These are phyloP conservation scores for Talpa occidentalis DNA, from an alignment of 2,113 vertebrate species.

Conservation along the genomic window DNA sequence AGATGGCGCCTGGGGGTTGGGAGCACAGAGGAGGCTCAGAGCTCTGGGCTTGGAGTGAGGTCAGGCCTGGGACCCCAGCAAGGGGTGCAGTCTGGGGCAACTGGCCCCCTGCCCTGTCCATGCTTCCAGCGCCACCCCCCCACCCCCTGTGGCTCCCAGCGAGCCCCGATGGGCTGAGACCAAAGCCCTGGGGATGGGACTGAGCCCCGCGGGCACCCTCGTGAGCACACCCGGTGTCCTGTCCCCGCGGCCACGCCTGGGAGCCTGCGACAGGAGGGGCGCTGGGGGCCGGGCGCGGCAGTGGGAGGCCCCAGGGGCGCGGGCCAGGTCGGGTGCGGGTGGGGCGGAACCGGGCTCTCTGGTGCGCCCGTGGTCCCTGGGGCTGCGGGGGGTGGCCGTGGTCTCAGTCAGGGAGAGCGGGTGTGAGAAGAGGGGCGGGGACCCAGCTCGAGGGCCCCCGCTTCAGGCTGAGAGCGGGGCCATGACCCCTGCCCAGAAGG, in stretches of 20 bases:
- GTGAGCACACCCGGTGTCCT: background rate
- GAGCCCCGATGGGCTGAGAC: background rate
- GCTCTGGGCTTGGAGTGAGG: too few relatives aligned
- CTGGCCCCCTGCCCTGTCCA: too few relatives aligned
- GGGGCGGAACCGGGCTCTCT: background rate
- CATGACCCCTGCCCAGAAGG: background rate
- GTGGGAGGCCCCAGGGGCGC: too few relatives aligned
- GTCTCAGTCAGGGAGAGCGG: background rate
- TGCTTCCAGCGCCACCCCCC: too few relatives aligned
- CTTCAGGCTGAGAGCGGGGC: too few relatives aligned
- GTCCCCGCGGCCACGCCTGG: background rate
- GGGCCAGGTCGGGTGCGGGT: too few relatives aligned
- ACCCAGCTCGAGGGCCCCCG: too few relatives aligned
- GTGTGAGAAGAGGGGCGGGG: background rate
- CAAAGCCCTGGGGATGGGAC: too few relatives aligned
- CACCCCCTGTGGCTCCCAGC: background rate
- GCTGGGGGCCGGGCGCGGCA: accelerated
- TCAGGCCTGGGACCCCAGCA: background rate
- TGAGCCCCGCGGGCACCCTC: background rate
- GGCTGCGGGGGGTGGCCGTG: background rate
- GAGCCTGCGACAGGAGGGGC: background rate
- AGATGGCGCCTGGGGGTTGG: background rate
- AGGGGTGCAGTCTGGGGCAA: background rate
- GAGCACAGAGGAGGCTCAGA: background rate
- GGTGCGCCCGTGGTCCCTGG: background rate